Percentiles rank a stretch among this genome's conserved stretches.
phyloP scores from a whole-genome alignment of 1,140 invertebrate genomes.

The Bombus fervidus region DNA sequence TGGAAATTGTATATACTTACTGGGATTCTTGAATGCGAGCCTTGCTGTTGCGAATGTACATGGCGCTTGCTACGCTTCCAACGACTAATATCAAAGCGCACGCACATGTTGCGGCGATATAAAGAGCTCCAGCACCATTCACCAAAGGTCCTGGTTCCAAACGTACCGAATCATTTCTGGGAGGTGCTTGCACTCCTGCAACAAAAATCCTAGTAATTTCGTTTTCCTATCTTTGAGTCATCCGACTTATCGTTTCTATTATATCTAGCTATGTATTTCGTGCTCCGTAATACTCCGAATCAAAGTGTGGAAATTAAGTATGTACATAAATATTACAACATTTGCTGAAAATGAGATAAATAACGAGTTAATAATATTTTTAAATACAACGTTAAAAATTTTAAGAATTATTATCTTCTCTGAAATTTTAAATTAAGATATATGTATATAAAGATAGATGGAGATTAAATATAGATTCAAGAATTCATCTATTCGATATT shows the following conservation, averaged over 20 bases:
- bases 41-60: slow-evolving; percentile 91
- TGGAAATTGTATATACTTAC: slow-evolving; percentile 82
- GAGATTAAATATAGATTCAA: too few species aligned
- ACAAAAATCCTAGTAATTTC: slow-evolving; percentile 34
- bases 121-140: slow-evolving; percentile 87
- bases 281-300: fast-evolving
- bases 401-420: not conserved
- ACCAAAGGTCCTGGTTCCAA: slow-evolving; percentile 85
- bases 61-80: slow-evolving; percentile 87
- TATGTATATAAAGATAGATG: too few species aligned
- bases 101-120: slow-evolving; percentile 91
- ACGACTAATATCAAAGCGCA: slow-evolving; percentile 89
- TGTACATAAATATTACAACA: not conserved
- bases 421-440: not conserved
- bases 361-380: not conserved
- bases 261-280: not conserved
- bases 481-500: too few species aligned
- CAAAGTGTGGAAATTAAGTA: not conserved
- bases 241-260: not conserved
- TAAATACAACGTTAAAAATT: not conserved
- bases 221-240: not conserved
- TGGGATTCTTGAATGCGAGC: slow-evolving; percentile 88
- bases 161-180: slow-evolving; percentile 85
- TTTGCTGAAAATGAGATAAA: not conserved
- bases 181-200: slow-evolving; percentile 83